Percentiles rank a stretch among this genome's conserved stretches.
phyloP scores from a whole-genome alignment of 2,888 invertebrate species.

The Macaria notata region DNA sequence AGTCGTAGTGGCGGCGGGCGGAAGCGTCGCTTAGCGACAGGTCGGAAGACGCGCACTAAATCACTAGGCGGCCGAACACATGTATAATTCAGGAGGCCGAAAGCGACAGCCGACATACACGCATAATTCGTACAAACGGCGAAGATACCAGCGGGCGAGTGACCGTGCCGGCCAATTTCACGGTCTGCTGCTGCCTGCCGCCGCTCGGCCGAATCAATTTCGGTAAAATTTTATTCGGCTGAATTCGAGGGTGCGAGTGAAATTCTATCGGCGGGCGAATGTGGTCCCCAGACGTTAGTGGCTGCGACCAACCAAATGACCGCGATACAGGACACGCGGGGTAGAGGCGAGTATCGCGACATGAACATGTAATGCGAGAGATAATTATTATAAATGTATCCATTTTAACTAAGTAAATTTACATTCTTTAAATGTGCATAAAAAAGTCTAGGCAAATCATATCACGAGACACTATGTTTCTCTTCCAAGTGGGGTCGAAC shows the following conservation, averaged over 20 bases:
- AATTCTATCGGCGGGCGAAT: slow-evolving; percentile 67
- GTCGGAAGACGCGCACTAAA: slow-evolving; percentile 66
- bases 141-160: slow-evolving; percentile 61
- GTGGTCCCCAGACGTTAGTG: slow-evolving; percentile 56
- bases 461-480: no score
- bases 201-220: slow-evolving; percentile 77
- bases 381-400: no score
- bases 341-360: no score
- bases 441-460: no score
- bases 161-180: slow-evolving; percentile 74
- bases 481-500: no score
- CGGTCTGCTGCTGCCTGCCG: slow-evolving; percentile 69
- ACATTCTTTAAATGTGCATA: no score
- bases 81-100: slow-evolving; percentile 74
- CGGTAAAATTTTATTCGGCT: slow-evolving; percentile 77
- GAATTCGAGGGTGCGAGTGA: slow-evolving; percentile 68
- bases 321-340: slow-evolving; percentile 9
- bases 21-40: slow-evolving; percentile 61
- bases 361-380: no score
- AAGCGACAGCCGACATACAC: slow-evolving; percentile 62
- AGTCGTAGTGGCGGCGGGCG: slow-evolving; percentile 33
- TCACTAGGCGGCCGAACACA: slow-evolving; percentile 67
- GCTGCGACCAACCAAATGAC: slow-evolving; percentile 47
- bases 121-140: slow-evolving; percentile 64
- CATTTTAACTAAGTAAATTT: no score